Evolutionary conservation across 2,113 vertebrate species (phyloP).

Genomic region (Chaetorhynchus papuensis): DNA sequence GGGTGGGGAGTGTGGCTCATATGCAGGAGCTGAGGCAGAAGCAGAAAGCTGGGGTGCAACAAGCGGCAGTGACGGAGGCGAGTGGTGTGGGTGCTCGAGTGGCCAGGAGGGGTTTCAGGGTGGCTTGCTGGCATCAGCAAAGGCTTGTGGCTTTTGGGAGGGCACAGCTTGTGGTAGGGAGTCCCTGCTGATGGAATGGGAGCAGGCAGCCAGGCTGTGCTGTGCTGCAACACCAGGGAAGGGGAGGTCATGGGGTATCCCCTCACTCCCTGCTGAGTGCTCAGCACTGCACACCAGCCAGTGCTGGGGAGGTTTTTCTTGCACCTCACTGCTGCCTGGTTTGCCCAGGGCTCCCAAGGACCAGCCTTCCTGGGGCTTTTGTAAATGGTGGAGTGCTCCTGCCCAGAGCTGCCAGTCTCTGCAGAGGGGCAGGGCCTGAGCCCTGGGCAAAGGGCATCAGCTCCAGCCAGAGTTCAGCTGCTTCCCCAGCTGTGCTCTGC

Average conservation of each 20-base stretch:
- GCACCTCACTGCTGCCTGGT: background rate
- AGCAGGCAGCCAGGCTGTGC: background rate
- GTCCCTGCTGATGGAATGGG: background rate
- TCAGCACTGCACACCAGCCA: background rate
- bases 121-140: background rate
- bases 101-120: background rate
- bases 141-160: background rate
- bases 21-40: background rate
- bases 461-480: background rate
- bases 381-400: background rate
- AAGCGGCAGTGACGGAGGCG: fast-evolving
- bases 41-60: background rate
- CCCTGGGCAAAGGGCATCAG: background rate
- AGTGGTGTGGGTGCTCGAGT: background rate
- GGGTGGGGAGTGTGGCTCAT: background rate
- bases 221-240: background rate
- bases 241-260: background rate
- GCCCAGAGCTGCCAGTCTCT: background rate
- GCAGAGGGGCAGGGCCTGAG: background rate
- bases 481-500: background rate
- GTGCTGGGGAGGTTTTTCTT: background rate
- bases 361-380: background rate
- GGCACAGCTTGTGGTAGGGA: background rate
- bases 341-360: background rate
- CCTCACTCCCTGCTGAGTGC: fast-evolving